Conservation (phyloP, 2,888 invertebrate species). For the Ischnus inquisitorius region DNA sequence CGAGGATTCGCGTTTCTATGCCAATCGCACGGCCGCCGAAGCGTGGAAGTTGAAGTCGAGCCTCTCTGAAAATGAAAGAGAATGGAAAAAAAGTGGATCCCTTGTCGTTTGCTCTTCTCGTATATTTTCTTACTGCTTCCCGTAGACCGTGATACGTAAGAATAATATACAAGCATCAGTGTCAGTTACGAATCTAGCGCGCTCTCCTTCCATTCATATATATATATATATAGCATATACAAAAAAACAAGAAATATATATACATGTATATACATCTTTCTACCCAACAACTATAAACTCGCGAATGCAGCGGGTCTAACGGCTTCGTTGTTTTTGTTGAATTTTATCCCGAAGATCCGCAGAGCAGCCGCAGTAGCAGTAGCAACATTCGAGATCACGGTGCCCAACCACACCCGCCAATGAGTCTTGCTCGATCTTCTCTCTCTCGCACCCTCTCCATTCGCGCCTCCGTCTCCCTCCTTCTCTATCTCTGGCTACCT, state of each 20-base stretch:
- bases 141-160: neutral
- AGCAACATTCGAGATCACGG: slow-evolving; percentile 30
- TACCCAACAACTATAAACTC: neutral
- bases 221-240: neutral
- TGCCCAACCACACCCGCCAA: slow-evolving; percentile 64
- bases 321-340: slow-evolving; percentile 80
- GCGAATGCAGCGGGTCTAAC: slow-evolving; percentile 74
- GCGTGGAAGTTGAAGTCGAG: slow-evolving; percentile 60
- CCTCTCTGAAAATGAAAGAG: too few species aligned
- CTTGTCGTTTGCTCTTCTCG: slow-evolving; percentile 42
- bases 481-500: slow-evolving; percentile 43
- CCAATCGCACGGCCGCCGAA: slow-evolving; percentile 33
- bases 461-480: slow-evolving; percentile 40
- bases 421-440: slow-evolving; percentile 67
- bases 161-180: too few species aligned
- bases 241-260: neutral
- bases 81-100: slow-evolving; percentile 5
- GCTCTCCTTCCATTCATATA: neutral
- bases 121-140: neutral
- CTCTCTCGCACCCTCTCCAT: slow-evolving; percentile 37
- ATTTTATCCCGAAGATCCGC: slow-evolving; percentile 75
- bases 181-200: neutral
- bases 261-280: neutral
- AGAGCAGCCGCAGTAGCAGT: slow-evolving; percentile 58
- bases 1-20: slow-evolving; percentile 26